Percentiles rank a stretch among this genome's conserved stretches.
Conservation (phyloP, 2,888 invertebrate genomes). For the Hipparchia sbordonii region DNA sequence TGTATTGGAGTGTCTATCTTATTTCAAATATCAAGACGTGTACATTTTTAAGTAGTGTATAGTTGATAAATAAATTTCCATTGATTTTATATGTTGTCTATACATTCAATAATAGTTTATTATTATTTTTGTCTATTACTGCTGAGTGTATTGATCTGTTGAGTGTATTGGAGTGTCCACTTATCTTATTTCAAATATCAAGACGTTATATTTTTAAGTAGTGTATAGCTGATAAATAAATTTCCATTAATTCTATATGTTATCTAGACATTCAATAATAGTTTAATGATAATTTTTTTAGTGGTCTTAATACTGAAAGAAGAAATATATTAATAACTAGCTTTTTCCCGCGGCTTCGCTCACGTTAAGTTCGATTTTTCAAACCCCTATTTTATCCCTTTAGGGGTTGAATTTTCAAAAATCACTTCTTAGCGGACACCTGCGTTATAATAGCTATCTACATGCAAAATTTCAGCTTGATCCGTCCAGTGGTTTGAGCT, state of each 20-base stretch:
- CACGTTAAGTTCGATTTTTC: too few relatives aligned
- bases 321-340: too few relatives aligned
- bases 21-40: background rate
- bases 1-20: background rate
- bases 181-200: background rate
- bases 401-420: too few relatives aligned
- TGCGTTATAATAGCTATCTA: too few relatives aligned
- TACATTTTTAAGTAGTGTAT: background rate
- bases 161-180: background rate
- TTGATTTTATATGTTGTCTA: background rate
- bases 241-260: background rate
- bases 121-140: slow-evolving; percentile 6
- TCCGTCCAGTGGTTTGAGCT: too few relatives aligned
- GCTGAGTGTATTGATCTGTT: background rate
- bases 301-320: too few relatives aligned
- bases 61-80: background rate
- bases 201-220: background rate
- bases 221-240: background rate
- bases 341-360: too few relatives aligned
- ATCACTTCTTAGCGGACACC: too few relatives aligned
- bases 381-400: too few relatives aligned
- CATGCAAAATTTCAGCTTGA: too few relatives aligned
- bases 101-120: too few relatives aligned
- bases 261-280: too few relatives aligned
- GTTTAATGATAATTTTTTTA: background rate